These are phyloP conservation scores for Drosophila busckii DNA, from an alignment of 1,140 invertebrate species.

Conservation along the genomic window DNA sequence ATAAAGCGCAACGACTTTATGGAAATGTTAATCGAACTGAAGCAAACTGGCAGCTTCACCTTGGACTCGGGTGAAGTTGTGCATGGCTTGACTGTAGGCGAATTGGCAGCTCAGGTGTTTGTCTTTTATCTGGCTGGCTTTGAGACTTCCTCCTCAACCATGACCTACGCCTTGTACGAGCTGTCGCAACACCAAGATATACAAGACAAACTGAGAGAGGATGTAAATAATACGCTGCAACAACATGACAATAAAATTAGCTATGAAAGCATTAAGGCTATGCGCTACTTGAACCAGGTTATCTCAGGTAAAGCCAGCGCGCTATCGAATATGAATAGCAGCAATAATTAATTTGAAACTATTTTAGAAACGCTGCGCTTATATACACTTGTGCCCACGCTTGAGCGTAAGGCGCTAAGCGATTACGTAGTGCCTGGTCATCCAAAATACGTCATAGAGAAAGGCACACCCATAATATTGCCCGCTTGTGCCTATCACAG, in stretches of 20 bases:
- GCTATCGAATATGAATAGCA: no score
- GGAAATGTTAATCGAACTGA: constrained; percentile 81
- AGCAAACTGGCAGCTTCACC: constrained; percentile 22
- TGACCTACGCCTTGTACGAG: constrained; percentile 80
- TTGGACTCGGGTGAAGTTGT: constrained; percentile 22
- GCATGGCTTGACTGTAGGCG: constrained; percentile 31
- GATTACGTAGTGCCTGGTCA: constrained; percentile 82
- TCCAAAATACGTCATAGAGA: constrained; percentile 81
- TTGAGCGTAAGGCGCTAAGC: constrained; percentile 82
- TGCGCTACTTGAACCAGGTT: constrained; percentile 81
- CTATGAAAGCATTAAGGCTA: constrained; percentile 63
- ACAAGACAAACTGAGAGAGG: constrained; percentile 78
- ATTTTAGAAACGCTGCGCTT: constrained; percentile 83
- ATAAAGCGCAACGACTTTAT: constrained; percentile 58
- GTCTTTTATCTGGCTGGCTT: constrained; percentile 82
- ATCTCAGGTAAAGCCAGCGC: constrained; percentile 78
- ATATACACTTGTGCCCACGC: constrained; percentile 82
- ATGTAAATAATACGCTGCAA: constrained; percentile 79
- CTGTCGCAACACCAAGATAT: constrained; percentile 80
- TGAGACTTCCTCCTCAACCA: constrained; percentile 82
- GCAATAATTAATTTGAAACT: constrained; percentile 28
- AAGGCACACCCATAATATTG: constrained; percentile 82
- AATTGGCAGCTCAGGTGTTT: constrained; percentile 79
- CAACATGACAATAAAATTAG: constrained; percentile 40
- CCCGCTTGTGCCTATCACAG: constrained; percentile 82